Base-by-base conservation (phyloP, 1,140 invertebrate genomes). In the Alviniconcha marisindica region DNA sequence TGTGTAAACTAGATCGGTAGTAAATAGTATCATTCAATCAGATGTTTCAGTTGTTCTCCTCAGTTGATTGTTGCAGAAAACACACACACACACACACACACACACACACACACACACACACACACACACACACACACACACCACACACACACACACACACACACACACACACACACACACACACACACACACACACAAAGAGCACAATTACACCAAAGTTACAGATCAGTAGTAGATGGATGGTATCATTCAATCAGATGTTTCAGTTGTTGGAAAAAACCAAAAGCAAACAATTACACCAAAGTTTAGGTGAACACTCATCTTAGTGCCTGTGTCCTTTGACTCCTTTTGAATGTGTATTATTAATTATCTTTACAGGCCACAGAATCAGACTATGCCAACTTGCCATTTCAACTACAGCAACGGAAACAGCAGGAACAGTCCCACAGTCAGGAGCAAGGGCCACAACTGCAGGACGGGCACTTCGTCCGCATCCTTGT, bases 401-500 rank as follows among this genome's bases (percentile, higher is more conserved):
- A 79, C 54, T 38, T 60, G n/a, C 54, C 77, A 0, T 80, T 40
- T 40, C 77, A 60, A 33, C 77, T 54, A 21, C 71, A 42, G 14
- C 71, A 74, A 21, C 40, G 24, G 36, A 21, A 74, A 74, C 66
- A 71, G 33, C 40, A 54, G 3, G 42, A 48, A n/a, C 73, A 48
- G 14, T 21, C 24, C 24, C 56, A 66, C 56, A 38, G 77, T 31
- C 48, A 60, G 5, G 77, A 78, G 2, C 42, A 42, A 21, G 5
- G 24, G 18, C 77, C 77, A 2, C 51, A 4, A n/a, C 56, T 80
- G 56, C 78, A 81, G 56, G 77, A 86, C n/a, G 88, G 85, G 24
- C 83, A 77, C 24, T 87, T 81, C 83, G 83, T 83, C 4, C 84
- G 77, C 51, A 42, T 83, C 3, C 85, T 87, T 74, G 81, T 85